These are phyloP conservation scores for Oryzias melastigma DNA, from an alignment of 2,113 vertebrate genomes.

Conservation along the genomic window DNA sequence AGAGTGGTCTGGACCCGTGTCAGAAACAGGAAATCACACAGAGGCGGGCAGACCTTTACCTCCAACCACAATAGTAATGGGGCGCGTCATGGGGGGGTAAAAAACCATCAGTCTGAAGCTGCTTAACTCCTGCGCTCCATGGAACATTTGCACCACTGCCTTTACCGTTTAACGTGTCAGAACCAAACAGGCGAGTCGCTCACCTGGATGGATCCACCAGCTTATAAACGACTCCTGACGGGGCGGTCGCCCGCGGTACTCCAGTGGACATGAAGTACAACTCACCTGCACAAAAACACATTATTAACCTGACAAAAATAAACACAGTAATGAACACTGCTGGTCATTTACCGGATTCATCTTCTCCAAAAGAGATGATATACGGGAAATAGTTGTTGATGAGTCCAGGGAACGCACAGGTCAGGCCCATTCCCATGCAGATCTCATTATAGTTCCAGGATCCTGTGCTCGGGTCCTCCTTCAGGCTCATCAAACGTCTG, in stretches of 20 bases:
- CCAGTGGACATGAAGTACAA: conserved; percentile 95
- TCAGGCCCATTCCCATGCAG: conserved; percentile 91
- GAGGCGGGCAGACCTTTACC: no score
- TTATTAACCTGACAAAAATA: background rate
- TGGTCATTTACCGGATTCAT: conserved; percentile 86
- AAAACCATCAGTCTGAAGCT: no score
- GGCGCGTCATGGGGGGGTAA: no score
- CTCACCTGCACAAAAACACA: conserved; percentile 78
- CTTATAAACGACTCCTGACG: conserved; percentile 90
- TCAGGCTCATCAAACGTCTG: conserved; percentile 91
- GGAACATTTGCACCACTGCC: no score
- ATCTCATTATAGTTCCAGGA: conserved; percentile 89
- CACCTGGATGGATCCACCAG: conserved; percentile 93
- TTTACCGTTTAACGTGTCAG: no score
- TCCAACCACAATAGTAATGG: no score
- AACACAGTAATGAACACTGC: background rate
- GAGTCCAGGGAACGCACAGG: conserved; percentile 89
- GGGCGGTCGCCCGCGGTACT: conserved; percentile 83
- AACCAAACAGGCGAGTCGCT: conserved; percentile 10
- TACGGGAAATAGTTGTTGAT: conserved; percentile 93
- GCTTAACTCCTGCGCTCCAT: no score
- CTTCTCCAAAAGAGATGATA: conserved; percentile 95
- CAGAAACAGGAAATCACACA: no score
- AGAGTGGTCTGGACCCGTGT: no score
- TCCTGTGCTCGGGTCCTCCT: conserved; percentile 75